These are phyloP conservation scores for Enteromius trimaculatus DNA, from an alignment of 2,797 vertebrate genomes.

Conservation along the genomic window DNA sequence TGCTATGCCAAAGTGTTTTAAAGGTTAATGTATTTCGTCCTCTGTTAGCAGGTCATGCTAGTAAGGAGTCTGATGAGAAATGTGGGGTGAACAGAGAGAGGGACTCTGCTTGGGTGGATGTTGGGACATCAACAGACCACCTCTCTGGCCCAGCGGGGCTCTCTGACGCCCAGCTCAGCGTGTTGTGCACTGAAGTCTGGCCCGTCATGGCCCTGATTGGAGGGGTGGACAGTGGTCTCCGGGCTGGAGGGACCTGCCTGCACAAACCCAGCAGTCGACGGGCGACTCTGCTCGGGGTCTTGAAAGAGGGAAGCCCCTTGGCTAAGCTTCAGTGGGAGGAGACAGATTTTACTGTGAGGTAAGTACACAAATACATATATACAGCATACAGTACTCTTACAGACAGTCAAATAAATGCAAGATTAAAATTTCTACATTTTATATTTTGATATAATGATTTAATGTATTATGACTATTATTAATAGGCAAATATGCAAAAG, in stretches of 20 bases:
- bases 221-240: constrained; percentile 81
- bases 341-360: constrained; percentile 81
- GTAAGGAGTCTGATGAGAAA: constrained; percentile 62
- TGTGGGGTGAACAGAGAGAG: constrained; percentile 36
- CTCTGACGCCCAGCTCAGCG: constrained; percentile 76
- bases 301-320: constrained; percentile 79
- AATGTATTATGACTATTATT: background rate
- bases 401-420: background rate
- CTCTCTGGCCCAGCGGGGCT: constrained; percentile 64
- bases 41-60: constrained; percentile 58
- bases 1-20: background rate
- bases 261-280: constrained; percentile 78
- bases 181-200: constrained; percentile 81
- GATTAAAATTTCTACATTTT: background rate
- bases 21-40: constrained; percentile 7
- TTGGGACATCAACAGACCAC: constrained; percentile 56
- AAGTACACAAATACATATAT: constrained; percentile 47
- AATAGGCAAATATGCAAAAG: background rate
- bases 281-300: constrained; percentile 80
- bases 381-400: background rate
- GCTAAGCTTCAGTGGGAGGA: constrained; percentile 86
- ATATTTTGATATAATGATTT: background rate
- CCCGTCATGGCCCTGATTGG: constrained; percentile 82
- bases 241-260: constrained; percentile 78
- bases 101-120: constrained; percentile 35